Percentiles rank a stretch among this genome's conserved stretches.
Evolutionary conservation across 1,140 invertebrate genomes (phyloP).

Genomic region (Micrasema longulum): DNA sequence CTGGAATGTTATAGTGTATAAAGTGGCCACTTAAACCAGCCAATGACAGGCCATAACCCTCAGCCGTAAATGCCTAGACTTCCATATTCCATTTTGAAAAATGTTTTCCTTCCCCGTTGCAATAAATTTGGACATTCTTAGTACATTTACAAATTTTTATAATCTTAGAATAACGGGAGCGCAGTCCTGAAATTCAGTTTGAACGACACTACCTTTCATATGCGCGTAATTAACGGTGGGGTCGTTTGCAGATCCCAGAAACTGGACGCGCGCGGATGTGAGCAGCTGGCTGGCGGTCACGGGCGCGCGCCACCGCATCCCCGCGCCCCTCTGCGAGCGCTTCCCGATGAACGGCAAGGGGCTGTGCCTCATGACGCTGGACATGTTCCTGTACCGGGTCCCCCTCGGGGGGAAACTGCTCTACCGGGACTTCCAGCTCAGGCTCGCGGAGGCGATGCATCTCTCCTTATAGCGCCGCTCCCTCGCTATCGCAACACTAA

Average conservation of each 20-base stretch:
- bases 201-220: not conserved
- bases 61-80: too few species aligned
- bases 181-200: too few species aligned
- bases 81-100: too few species aligned
- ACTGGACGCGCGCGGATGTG: conserved; percentile 77
- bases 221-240: conserved; percentile 1
- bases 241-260: conserved; percentile 73
- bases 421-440: conserved; percentile 68
- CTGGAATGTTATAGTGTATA: too few species aligned
- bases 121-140: too few species aligned
- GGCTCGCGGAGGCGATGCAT: conserved; percentile 61
- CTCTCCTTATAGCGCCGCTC: not conserved
- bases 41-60: too few species aligned
- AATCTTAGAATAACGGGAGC: too few species aligned
- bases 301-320: conserved; percentile 71
- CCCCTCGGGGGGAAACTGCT: conserved; percentile 76
- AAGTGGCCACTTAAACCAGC: too few species aligned
- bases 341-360: conserved; percentile 86
- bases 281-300: conserved; percentile 73
- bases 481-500: not conserved
- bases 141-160: too few species aligned
- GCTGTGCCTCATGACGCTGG: conserved; percentile 78
- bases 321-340: conserved; percentile 68
- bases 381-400: conserved; percentile 79
- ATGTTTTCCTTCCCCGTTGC: too few species aligned